Evolutionary conservation across 2,797 vertebrate species (phyloP).

Genomic region (Thamnophis elegans): DNA sequence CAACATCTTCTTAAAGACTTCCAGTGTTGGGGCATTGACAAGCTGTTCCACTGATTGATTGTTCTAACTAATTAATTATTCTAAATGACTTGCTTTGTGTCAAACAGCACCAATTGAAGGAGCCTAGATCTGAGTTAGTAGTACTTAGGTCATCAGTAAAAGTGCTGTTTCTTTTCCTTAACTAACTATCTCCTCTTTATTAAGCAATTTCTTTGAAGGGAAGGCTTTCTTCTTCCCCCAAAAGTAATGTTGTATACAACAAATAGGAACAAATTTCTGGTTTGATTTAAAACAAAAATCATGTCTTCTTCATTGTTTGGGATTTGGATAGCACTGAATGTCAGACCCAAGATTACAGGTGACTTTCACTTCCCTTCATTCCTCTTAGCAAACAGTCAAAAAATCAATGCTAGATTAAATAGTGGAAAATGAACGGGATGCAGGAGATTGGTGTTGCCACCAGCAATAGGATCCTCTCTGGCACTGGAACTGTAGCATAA

Average conservation of each 20-base stretch:
- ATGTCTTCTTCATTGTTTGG: constrained; percentile 19
- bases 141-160: constrained; percentile 31
- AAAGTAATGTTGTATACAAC: constrained; percentile 30
- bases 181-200: constrained; percentile 44
- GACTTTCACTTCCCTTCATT: constrained; percentile 46
- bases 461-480: constrained; percentile 43
- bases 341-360: constrained; percentile 37
- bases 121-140: constrained; percentile 44
- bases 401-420: constrained; percentile 50
- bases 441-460: constrained; percentile 8
- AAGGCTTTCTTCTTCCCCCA: neutral
- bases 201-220: constrained; percentile 39
- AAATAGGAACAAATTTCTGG: constrained; percentile 53
- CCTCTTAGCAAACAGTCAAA: constrained; percentile 50
- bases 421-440: constrained; percentile 52
- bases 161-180: constrained; percentile 38
- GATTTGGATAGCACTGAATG: constrained; percentile 50
- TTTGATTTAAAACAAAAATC: constrained; percentile 6
- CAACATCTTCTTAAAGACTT: too few species aligned
- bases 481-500: constrained; percentile 41
- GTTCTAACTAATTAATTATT: too few species aligned
- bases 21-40: too few species aligned
- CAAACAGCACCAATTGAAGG: constrained; percentile 28
- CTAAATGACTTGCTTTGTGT: constrained; percentile 27
- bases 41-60: too few species aligned